phyloP scores from a whole-genome alignment of 1,140 invertebrate species.

The Brachionus angularis region DNA sequence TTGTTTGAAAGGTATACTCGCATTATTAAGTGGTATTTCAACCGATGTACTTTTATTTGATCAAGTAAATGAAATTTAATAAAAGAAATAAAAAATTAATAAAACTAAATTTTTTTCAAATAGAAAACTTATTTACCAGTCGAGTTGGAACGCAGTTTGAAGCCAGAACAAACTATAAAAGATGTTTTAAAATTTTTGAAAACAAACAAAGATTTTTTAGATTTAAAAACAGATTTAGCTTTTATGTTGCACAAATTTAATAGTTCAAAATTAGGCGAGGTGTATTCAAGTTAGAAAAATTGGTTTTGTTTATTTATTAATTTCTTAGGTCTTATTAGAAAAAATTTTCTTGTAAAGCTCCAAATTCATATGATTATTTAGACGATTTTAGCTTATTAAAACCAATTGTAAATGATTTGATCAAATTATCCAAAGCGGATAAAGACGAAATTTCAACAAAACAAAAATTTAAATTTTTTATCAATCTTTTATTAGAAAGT shows the following conservation, averaged over 20 bases:
- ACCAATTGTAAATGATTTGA: conserved; percentile 1
- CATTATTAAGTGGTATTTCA: conserved; percentile 1
- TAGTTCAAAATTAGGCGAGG: background rate
- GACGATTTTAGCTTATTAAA: conserved; percentile 18
- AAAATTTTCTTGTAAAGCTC: conserved; percentile 19
- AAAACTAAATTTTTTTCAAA: background rate
- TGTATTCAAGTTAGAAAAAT: conserved; percentile 9
- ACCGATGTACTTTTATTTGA: background rate
- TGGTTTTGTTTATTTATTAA: background rate
- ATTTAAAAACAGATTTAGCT: background rate
- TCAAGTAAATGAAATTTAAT: background rate
- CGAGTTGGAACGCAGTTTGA: conserved; percentile 16
- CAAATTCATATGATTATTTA: conserved; percentile 31
- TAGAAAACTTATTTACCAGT: conserved; percentile 5
- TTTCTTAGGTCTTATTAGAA: background rate
- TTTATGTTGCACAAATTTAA: background rate
- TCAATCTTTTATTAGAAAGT: conserved; percentile 4
- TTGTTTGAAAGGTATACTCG: background rate
- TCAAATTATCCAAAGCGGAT: background rate
- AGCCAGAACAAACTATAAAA: conserved; percentile 31
- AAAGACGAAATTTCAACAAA: background rate
- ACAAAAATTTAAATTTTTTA: conserved; percentile 4
- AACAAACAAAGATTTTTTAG: background rate
- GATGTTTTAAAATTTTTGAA: conserved; percentile 21
- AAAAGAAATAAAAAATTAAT: background rate